Evolutionary conservation across 2,888 invertebrate species (phyloP).

Genomic region (Lasioglossum marginatum): DNA sequence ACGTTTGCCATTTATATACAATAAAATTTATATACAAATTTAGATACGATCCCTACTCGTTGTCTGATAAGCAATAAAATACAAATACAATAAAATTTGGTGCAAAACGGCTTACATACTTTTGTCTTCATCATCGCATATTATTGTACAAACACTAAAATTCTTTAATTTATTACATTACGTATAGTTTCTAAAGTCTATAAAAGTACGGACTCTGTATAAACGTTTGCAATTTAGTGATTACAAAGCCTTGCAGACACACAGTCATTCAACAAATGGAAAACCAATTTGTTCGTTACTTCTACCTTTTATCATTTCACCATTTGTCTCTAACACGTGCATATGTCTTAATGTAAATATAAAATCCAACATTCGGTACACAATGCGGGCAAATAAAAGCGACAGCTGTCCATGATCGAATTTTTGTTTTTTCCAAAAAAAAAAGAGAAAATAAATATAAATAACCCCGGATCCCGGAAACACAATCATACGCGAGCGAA

Average conservation of each 20-base stretch:
- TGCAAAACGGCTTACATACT: too few species aligned
- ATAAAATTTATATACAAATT: too few species aligned
- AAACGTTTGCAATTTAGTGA: too few species aligned
- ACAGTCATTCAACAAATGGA: not conserved
- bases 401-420: not conserved
- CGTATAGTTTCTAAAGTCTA: not conserved
- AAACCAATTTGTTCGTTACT: not conserved
- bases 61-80: too few species aligned
- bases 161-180: too few species aligned
- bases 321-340: not conserved
- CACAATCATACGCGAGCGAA: not conserved
- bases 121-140: too few species aligned
- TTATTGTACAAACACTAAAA: too few species aligned
- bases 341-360: not conserved
- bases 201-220: not conserved
- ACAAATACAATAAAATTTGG: too few species aligned
- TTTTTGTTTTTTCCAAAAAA: not conserved
- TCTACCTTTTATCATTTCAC: not conserved
- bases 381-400: not conserved
- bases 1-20: too few species aligned
- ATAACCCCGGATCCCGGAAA: not conserved
- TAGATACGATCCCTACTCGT: too few species aligned
- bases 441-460: not conserved
- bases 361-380: not conserved
- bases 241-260: too few species aligned